Percentiles rank a stretch among this genome's conserved stretches.
These are phyloP conservation scores for Clarias laeviceps DNA, from an alignment of 2,797 vertebrate species.

Conservation along the genomic window DNA sequence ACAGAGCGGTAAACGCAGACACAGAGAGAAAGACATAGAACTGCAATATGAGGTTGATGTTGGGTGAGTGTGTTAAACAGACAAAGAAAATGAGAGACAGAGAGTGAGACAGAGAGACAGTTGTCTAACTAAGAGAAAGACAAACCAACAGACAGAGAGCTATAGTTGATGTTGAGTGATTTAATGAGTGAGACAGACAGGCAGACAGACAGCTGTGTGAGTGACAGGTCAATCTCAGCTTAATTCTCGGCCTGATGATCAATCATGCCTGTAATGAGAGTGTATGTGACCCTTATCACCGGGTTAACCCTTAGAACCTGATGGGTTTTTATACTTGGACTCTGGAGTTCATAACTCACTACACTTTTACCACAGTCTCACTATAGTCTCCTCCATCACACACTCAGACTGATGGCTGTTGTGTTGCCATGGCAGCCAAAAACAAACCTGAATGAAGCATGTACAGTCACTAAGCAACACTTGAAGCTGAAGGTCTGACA, in stretches of 20 bases:
- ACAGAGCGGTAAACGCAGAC: background rate
- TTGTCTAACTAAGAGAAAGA: background rate
- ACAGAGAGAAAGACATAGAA: background rate
- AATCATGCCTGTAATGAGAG: background rate
- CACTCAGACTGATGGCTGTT: background rate
- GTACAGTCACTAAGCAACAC: constrained; percentile 3
- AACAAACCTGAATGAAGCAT: background rate
- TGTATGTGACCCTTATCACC: background rate
- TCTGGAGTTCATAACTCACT: constrained; percentile 1
- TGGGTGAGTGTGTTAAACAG: background rate
- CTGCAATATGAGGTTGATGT: background rate
- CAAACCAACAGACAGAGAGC: background rate
- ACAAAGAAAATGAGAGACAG: background rate
- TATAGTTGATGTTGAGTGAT: background rate
- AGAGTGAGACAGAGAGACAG: background rate
- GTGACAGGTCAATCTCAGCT: background rate
- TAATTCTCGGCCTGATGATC: background rate
- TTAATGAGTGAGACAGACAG: background rate
- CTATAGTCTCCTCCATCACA: background rate
- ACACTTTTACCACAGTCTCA: no score
- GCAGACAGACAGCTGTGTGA: background rate
- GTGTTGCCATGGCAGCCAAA: background rate
- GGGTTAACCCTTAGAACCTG: background rate
- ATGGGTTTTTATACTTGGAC: background rate
- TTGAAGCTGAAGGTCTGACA: no score